A percentile compares a stretch with the other conserved stretches of the same genome.
Conservation (phyloP, 2,888 invertebrate species). For the Nephrotoma appendiculata region DNA sequence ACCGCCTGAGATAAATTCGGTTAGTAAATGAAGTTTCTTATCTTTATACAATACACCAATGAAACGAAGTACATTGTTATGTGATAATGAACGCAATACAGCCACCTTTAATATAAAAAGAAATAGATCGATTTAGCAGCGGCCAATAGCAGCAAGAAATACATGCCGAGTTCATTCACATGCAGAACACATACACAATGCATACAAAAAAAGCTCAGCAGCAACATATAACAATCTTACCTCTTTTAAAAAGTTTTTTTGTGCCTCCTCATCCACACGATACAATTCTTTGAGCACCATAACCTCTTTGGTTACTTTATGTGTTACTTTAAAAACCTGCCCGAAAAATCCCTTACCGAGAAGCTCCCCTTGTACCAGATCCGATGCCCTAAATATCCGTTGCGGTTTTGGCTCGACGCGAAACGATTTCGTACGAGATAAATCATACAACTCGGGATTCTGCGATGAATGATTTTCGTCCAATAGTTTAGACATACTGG, state of each 20-base stretch:
- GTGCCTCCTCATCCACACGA: conserved; percentile 86
- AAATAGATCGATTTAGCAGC: neutral
- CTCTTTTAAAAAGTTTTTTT: conserved; percentile 88
- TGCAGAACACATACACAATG: neutral
- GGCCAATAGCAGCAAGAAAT: neutral
- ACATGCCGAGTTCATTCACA: neutral
- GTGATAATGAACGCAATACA: conserved; percentile 73
- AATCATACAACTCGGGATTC: conserved; percentile 40
- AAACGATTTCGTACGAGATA: conserved; percentile 80
- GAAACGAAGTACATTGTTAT: conserved; percentile 80
- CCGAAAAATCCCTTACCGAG: conserved; percentile 91
- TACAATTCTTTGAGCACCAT: conserved; percentile 93
- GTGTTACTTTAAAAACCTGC: conserved; percentile 82
- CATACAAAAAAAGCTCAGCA: neutral
- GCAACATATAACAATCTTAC: neutral
- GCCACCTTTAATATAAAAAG: conserved; percentile 41
- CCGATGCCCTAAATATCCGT: conserved; percentile 81
- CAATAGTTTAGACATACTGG: conserved; percentile 69
- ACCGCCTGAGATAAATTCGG: conserved; percentile 86
- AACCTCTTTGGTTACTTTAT: conserved; percentile 76
- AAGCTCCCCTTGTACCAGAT: conserved; percentile 76
- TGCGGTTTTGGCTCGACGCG: conserved; percentile 42
- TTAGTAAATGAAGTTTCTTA: conserved; percentile 77
- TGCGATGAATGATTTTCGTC: conserved; percentile 44
- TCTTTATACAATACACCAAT: conserved; percentile 90